phyloP scores from a whole-genome alignment of 2,888 invertebrate species.

The Oscheius onirici region DNA sequence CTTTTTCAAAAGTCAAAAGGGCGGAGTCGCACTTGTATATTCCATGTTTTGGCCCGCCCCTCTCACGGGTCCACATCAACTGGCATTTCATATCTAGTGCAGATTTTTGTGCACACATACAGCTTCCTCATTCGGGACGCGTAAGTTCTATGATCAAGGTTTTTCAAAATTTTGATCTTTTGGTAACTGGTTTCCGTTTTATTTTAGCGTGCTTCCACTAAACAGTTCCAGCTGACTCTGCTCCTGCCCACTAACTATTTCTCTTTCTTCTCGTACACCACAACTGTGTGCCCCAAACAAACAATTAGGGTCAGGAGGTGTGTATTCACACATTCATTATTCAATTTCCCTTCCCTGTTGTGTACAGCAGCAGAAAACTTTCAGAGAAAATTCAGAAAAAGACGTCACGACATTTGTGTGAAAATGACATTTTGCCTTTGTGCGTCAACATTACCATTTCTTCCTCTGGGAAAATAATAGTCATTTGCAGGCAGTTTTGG shows the following conservation, averaged over 20 bases:
- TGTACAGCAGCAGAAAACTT: background rate
- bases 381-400: background rate
- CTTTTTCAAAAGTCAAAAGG: conserved; percentile 11
- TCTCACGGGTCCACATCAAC: conserved; percentile 8
- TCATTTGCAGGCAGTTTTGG: too few relatives aligned
- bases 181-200: background rate
- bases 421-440: background rate
- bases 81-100: conserved; percentile 23
- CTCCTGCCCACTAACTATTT: conserved; percentile 1
- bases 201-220: background rate
- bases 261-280: background rate
- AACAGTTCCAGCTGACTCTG: conserved; percentile 1
- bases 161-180: background rate
- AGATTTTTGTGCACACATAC: conserved; percentile 2
- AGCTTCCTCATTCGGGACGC: background rate
- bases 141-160: background rate
- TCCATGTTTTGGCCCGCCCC: conserved; percentile 27
- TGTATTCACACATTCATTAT: background rate
- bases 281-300: background rate
- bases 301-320: background rate
- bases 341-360: background rate
- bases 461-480: background rate
- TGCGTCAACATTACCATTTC: conserved; percentile 7
- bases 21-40: conserved; percentile 21
- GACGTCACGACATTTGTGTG: background rate